These are phyloP conservation scores for Catharus ustulatus DNA, from an alignment of 2,797 vertebrate genomes.

Conservation along the genomic window DNA sequence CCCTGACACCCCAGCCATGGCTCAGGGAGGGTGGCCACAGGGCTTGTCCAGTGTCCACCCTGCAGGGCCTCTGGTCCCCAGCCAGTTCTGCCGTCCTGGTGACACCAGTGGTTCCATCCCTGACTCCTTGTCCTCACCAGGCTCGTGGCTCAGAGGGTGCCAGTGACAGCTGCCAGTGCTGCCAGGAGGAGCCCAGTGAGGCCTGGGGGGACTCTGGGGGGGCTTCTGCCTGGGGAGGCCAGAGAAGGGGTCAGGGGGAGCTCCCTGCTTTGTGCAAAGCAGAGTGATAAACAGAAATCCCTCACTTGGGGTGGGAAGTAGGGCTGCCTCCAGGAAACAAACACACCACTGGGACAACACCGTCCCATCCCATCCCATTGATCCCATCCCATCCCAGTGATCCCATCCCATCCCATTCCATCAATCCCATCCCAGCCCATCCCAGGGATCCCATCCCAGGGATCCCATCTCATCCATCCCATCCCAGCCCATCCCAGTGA, in stretches of 20 bases:
- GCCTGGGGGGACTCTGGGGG: not conserved
- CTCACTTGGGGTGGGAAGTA: accelerated
- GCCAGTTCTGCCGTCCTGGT: not conserved
- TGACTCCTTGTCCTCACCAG: not conserved
- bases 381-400: no score
- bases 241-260: not conserved
- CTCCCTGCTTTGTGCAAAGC: not conserved
- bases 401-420: no score
- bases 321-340: not conserved
- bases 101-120: not conserved
- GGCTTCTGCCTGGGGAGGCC: not conserved
- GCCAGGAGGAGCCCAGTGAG: not conserved
- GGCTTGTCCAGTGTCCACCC: not conserved
- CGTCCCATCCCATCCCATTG: not conserved
- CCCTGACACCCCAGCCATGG: not conserved
- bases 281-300: not conserved
- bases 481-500: no score
- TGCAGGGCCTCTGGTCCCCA: not conserved
- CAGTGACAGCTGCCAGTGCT: not conserved
- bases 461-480: no score
- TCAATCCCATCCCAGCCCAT: no score
- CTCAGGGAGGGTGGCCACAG: not conserved
- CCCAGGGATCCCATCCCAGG: no score
- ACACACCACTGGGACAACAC: not conserved
- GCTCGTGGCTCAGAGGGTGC: not conserved